Base-by-base conservation (phyloP, 1,140 invertebrate genomes). In the Odontomachus brunneus region DNA sequence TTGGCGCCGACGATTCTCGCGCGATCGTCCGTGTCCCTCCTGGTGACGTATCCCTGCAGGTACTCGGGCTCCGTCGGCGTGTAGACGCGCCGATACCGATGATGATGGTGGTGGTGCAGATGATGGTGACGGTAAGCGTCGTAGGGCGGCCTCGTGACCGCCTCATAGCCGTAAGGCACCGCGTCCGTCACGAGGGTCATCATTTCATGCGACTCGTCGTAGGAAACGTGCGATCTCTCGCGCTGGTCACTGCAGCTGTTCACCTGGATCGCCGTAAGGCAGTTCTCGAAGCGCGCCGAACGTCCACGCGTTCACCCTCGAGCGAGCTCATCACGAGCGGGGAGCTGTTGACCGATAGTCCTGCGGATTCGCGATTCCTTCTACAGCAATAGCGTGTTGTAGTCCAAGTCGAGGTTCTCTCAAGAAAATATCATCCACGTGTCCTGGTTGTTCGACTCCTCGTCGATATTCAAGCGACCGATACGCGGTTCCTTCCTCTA, bases 101-200 rank as follows among this genome's bases (percentile, higher is more conserved):
- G 57, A 12, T 85, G 62, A 22, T 84, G 60, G 3, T 80, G 74
- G 11, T 85, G 83, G 11, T 82, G 86, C 71, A 86, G 86, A 75
- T 91, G 91, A 3, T 82, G 92, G 82, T 93, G 88, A 17, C 89
- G 90, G 72, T 91, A 93, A 65, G 84, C 84, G 38, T 93, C 91
- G 86, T 93, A 92, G 0, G 91, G 74, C 19, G 90, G 26, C 71
- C 92, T 90, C n/a, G 84, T 83, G 53, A 88, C 83, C 19, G 90
- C 67, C 73, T 94, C 93, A 88, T 93, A 94, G 1, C 91, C 84
- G 88, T 94, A 94, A 53, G 82, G 89, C 72, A 85, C 89, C 90
- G 75, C 90, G 83, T 94, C 92, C 78, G 93, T 93, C 90, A 94
- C 93, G 75, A 94, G 91, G 89, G 93, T 94, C 93, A 94, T 94